These are phyloP conservation scores for Theodoxus fluviatilis DNA, from an alignment of 2,888 invertebrate species.

Conservation along the genomic window DNA sequence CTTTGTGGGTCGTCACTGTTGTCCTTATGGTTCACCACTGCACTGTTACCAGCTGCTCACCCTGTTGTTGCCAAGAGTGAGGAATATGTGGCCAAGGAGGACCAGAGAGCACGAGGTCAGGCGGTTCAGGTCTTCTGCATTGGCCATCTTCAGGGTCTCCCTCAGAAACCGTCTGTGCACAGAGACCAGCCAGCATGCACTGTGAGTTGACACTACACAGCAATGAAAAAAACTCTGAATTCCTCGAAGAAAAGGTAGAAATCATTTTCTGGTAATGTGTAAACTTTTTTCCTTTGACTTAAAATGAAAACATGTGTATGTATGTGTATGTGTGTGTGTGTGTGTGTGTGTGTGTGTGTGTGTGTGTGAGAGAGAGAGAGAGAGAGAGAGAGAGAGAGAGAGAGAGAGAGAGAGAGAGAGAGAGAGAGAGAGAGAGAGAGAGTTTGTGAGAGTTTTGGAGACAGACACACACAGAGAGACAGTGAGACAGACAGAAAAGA, in stretches of 20 bases:
- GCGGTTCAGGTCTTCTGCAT: constrained; percentile 95
- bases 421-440: too few species aligned
- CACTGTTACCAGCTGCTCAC: constrained; percentile 45
- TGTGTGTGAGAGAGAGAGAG: too few species aligned
- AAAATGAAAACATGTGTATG: neutral
- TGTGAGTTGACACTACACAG: neutral
- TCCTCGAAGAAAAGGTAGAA: neutral
- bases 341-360: too few species aligned
- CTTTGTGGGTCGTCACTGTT: too few species aligned
- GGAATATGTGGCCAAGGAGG: constrained; percentile 92
- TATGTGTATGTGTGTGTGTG: neutral
- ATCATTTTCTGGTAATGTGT: neutral
- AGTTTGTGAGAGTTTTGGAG: too few species aligned
- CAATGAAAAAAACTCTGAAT: neutral
- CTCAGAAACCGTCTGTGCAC: constrained; percentile 82
- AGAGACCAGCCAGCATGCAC: neutral
- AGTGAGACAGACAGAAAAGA: neutral
- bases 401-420: too few species aligned
- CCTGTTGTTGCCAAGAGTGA: constrained; percentile 89
- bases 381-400: too few species aligned
- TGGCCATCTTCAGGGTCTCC: constrained; percentile 97
- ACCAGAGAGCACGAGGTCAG: constrained; percentile 95
- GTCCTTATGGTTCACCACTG: too few species aligned
- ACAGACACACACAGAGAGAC: neutral
- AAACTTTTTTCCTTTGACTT: neutral